Conservation (phyloP, 2,797 vertebrate species). For the Labroides dimidiatus region DNA sequence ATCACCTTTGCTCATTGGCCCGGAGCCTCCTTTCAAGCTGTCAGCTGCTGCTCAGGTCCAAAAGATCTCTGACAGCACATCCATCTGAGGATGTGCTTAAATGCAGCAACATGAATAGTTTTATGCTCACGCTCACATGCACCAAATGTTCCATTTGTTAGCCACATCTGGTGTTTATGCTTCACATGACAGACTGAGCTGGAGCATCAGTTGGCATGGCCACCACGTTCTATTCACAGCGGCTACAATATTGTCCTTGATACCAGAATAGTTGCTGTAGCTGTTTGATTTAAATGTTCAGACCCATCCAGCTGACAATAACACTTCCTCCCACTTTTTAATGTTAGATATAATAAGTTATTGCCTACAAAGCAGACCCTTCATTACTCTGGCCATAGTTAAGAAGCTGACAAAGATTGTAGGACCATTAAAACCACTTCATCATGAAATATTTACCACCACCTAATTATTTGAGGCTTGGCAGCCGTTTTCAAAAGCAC, state of each 20-base stretch:
- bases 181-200: conserved; percentile 33
- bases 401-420: conserved; percentile 61
- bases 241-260: conserved; percentile 21
- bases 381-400: conserved; percentile 59
- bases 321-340: conserved; percentile 14
- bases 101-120: conserved; percentile 21
- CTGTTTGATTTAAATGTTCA: conserved; percentile 20
- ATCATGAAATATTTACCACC: conserved; percentile 76
- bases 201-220: conserved; percentile 27
- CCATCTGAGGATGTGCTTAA: conserved; percentile 14
- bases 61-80: conserved; percentile 34
- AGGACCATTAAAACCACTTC: conserved; percentile 50
- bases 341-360: conserved; percentile 41
- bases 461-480: conserved; percentile 77
- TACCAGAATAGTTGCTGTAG: conserved; percentile 28
- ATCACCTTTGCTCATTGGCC: conserved; percentile 56
- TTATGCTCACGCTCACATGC: conserved; percentile 31
- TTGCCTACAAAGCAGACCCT: conserved; percentile 40
- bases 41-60: conserved; percentile 38
- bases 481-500: conserved; percentile 72
- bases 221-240: conserved; percentile 25
- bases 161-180: conserved; percentile 61
- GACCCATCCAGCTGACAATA: conserved; percentile 17
- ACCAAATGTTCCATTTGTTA: conserved; percentile 58
- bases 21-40: conserved; percentile 52